Percentiles rank a stretch among this genome's conserved stretches.
phyloP scores from a whole-genome alignment of 2,888 invertebrate species.

The Himalopsyche anomala region DNA sequence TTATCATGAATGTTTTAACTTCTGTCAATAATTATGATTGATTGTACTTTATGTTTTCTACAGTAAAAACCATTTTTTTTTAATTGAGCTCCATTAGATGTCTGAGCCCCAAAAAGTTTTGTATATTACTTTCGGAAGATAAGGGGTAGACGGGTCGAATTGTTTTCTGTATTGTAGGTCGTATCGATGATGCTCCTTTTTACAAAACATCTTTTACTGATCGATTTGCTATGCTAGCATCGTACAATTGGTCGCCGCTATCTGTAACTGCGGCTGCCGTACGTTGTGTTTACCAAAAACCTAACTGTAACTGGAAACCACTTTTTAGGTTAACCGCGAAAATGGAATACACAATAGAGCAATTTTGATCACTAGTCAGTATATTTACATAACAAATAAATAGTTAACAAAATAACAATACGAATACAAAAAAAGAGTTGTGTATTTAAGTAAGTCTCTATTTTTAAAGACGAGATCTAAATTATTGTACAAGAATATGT shows the following conservation, averaged over 20 bases:
- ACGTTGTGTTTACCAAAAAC: constrained; percentile 59
- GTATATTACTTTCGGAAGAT: not conserved
- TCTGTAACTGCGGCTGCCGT: constrained; percentile 44
- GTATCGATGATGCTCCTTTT: constrained; percentile 23
- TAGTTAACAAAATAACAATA: not conserved
- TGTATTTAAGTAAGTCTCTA: too few relatives aligned
- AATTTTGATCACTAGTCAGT: not conserved
- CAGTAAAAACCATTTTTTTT: too few relatives aligned
- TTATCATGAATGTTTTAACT: too few relatives aligned
- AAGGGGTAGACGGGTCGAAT: not conserved
- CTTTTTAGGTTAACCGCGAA: constrained; percentile 38
- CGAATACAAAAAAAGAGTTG: too few relatives aligned
- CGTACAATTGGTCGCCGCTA: constrained; percentile 52
- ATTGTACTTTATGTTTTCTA: too few relatives aligned
- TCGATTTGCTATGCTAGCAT: constrained; percentile 53
- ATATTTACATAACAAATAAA: constrained; percentile 20
- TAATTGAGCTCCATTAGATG: too few relatives aligned
- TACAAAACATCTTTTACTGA: constrained; percentile 37
- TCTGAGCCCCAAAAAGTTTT: too few relatives aligned
- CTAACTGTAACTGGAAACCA: constrained; percentile 44
- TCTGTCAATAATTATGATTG: too few relatives aligned
- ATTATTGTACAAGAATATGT: too few relatives aligned
- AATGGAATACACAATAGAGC: not conserved
- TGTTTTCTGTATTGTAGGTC: constrained; percentile 32
- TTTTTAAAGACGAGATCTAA: too few relatives aligned